Base-by-base conservation (phyloP, 2,797 vertebrate genomes). In the Numenius phaeopus region DNA sequence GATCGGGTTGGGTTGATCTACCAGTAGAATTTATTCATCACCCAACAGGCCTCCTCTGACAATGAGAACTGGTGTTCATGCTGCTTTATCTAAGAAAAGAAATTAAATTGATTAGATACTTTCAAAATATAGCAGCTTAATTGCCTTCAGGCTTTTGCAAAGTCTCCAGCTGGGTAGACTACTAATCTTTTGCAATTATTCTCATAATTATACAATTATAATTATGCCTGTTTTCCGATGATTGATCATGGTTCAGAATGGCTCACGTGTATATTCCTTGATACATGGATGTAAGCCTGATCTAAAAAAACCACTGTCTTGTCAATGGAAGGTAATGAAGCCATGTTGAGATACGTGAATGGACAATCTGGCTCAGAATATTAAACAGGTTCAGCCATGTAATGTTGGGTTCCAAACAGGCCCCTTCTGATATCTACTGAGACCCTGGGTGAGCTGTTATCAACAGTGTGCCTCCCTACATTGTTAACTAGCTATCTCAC, bases 141-240 rank as follows among this genome's bases (percentile, higher is more conserved):
- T 94, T 52, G 75, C 81, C 66, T 87, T 82, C 50, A 94, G 50
- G 66, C 61, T 82, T 81, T 84, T 89, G 50, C 39, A 61, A 89
- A 89, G 22, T 87, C 89, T 95, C 92, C 92, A 92, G 40, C 67
- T 92, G 90, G 73, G 78, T 76, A 73, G 55, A 55, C 61, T 84
- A 55, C 78, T 93, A 82, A 95, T 94, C 86, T 92, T 90, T 50
- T 26, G 62, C 62, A 95, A 92, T 95, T 83, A 94, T 89, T 82
- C 55, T 90, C 34, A 47, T 95, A 93, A 94, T 91, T 94, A 95
- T 71, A 44, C 76, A 94, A 84, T 84, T 52, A 62, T 71, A 92
- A 89, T 93, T 62, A 82, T 26, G 24, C 29, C 78, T 57, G 34
- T 65, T 95, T 90, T 87, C 57, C 76, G 54, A 37, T 59, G 77